These are phyloP conservation scores for Alca torda DNA, from an alignment of 2,797 vertebrate species.

Conservation along the genomic window DNA sequence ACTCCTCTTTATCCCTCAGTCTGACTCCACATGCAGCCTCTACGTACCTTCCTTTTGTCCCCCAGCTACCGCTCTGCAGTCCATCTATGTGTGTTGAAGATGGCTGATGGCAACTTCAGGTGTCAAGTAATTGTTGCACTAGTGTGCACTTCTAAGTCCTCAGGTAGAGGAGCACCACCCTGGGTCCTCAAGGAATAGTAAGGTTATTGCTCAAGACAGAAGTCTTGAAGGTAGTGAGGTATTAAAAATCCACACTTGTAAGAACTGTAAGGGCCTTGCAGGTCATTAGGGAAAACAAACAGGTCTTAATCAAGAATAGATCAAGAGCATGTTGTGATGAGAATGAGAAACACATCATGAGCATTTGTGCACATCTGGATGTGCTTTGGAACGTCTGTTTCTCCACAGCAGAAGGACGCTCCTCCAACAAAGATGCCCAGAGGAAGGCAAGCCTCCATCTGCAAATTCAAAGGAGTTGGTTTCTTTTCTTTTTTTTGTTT, in stretches of 20 bases:
- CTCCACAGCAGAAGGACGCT: background rate
- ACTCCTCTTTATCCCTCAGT: background rate
- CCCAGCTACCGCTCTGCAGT: background rate
- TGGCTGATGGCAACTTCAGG: background rate
- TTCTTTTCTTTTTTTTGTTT: background rate
- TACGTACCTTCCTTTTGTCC: background rate
- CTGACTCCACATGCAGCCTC: background rate
- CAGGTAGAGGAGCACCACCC: background rate
- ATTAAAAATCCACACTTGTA: constrained; percentile 1
- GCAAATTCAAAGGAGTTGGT: constrained; percentile 46
- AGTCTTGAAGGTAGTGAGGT: background rate
- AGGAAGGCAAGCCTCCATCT: constrained; percentile 55
- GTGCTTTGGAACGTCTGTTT: constrained; percentile 23
- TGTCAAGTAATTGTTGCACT: background rate
- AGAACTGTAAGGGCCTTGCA: background rate
- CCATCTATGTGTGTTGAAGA: background rate
- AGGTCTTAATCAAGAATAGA: constrained; percentile 54
- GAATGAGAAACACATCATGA: constrained; percentile 48
- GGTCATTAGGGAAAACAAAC: constrained; percentile 6
- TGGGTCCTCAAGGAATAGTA: background rate
- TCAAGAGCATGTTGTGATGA: constrained; percentile 33
- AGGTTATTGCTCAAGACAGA: background rate
- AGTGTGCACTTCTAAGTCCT: background rate
- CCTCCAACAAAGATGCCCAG: constrained; percentile 35
- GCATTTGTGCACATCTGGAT: constrained; percentile 71